Evolutionary conservation across 2,888 invertebrate species (phyloP), one percentile per base, ranked within the genome.

Genomic region (Lordiphosa fenestrarum): DNA sequence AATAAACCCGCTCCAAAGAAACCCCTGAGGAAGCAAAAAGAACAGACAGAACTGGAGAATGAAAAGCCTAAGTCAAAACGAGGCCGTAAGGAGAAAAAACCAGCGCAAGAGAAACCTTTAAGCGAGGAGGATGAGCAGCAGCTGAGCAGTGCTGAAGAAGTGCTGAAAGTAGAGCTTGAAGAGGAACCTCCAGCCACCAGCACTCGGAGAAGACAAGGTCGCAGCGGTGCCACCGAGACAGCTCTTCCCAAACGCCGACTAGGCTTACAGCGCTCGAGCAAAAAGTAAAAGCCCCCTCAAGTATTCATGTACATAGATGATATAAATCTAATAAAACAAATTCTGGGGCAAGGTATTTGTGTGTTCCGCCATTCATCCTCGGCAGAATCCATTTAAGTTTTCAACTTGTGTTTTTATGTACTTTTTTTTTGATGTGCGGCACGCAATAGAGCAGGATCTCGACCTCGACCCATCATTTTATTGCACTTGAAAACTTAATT

Each of bases 401-500:
- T 80, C 69, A 80, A 82, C 73, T 82, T 81, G 78, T 69, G 75
- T 78, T 82, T 73, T 78, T 82, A 82, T 82, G 78, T 73, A 75
- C 73, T 77, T 77, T 53, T 53, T 61, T 67, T 77, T 77, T 77
- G 81, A 80, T 80, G 73, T 39, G 63, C 69, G 56, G 66, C 77
- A 77, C 77, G 77, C 81, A 78, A 78, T 81, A 59, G 76, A 68
- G 51, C 36, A 58, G 51, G 51, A 54, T 42, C 19, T 35, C 53
- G 23, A 23, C 36, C 46, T 19, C 25, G 19, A 46, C 46, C 61
- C 81, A 81, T 81, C 74, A 86, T 88, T 88, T 88, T 88, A 88
- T 88, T 87, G 86, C 87, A 80, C 75, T 87, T 85, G 80, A 85
- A 84, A 86, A 87, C 86, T 87, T 88, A 88, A 88, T 88, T 88